phyloP scores from a whole-genome alignment of 2,888 invertebrate genomes.

The Cerastis rubricosa region DNA sequence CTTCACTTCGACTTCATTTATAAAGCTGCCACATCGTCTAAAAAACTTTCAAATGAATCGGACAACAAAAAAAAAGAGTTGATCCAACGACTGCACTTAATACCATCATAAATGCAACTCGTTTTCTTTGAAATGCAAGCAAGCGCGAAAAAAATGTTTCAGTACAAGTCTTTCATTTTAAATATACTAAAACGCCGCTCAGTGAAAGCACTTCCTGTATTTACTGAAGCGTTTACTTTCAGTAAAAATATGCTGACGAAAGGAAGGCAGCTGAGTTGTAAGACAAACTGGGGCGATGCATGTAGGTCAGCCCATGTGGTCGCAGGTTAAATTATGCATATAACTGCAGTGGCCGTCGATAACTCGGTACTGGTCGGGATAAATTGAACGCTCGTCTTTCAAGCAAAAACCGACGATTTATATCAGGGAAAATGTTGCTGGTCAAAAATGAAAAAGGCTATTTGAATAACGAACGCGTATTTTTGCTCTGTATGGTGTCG shows the following conservation, averaged over 20 bases:
- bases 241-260: slow-evolving; percentile 64
- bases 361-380: slow-evolving; percentile 36
- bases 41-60: slow-evolving; percentile 18
- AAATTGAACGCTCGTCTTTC: slow-evolving; percentile 55
- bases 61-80: slow-evolving; percentile 33
- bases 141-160: slow-evolving; percentile 58
- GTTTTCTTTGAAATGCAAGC: slow-evolving; percentile 56
- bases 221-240: slow-evolving; percentile 59
- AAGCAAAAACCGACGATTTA: slow-evolving; percentile 15
- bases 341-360: slow-evolving; percentile 68
- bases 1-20: background rate
- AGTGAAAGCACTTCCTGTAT: slow-evolving; percentile 59
- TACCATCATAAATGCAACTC: slow-evolving; percentile 40
- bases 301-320: slow-evolving; percentile 66
- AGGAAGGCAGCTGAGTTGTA: slow-evolving; percentile 62
- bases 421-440: slow-evolving; percentile 2
- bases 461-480: background rate
- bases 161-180: slow-evolving; percentile 49
- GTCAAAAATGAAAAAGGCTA: background rate
- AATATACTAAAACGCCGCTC: slow-evolving; percentile 47
- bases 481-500: too few species aligned
- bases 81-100: slow-evolving; percentile 32
- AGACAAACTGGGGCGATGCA: slow-evolving; percentile 68
- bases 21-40: background rate
- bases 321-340: slow-evolving; percentile 71